Evolutionary conservation across 2,113 vertebrate species (phyloP), one percentile per base, ranked within the genome.

Genomic region (Tyrannus savana): DNA sequence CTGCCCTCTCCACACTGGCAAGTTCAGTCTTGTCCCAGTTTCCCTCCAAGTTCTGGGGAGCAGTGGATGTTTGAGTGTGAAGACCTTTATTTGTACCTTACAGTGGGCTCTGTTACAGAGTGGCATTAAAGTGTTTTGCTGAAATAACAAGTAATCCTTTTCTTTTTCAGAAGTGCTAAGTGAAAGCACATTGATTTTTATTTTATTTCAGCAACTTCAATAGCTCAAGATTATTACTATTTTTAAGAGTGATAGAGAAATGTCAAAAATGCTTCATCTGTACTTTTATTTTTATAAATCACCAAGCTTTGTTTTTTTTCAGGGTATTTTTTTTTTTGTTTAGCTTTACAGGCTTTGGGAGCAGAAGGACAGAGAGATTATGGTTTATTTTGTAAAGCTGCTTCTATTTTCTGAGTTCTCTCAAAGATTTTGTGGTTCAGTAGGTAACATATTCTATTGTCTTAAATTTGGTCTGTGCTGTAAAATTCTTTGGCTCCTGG

Each of bases 241-340:
- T 96, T 95, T 93, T 93, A 93, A 95, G 94, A 95, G 85, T 92
- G 94, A 93, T 92, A 92, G 87, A 96, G 84, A 96, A 95, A 95
- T 92, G 91, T 96, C 95, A 91, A 68, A 94, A 96, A 90, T 81
- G 73, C 64, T 93, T 83, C 83, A 90, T 82, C 63, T 79, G n/a
- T 87, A 71, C 56, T 94, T 95, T 85, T 83, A 77, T 94, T 97
- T 96, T 90, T 93, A 86, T 93, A 52, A 89, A 84, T 89, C 62
- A 42, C 39, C 56, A 63, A 37, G 52, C 49, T 79, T 41, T 39
- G 2, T 25, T 21, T 79, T 78, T 44, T 56, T 72, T 81, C 59
- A 22, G 35, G 28, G 52, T 0, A 15, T 44, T 59, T 46, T 49
- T 30, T 63, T 63, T 44, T 63, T 58, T 24, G 19, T 69, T 73